Conservation (phyloP, 2,888 invertebrate species). For the Brachylomia viminalis region DNA sequence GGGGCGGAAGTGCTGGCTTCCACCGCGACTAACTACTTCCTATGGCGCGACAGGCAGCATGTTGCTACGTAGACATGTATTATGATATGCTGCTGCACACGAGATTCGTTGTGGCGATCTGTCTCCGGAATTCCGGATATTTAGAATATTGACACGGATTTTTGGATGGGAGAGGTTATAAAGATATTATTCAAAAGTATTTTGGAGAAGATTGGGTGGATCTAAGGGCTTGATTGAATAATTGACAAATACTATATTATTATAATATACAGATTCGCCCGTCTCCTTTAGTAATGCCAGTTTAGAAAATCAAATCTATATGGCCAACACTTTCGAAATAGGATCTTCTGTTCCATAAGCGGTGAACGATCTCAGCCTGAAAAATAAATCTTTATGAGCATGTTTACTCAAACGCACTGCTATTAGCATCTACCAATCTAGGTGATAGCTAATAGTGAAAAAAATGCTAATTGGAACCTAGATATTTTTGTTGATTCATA, state of each 20-base stretch:
- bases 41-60: slow-evolving; percentile 58
- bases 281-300: no score
- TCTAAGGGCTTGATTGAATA: not conserved
- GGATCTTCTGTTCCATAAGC: not conserved
- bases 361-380: not conserved
- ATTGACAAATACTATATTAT: not conserved
- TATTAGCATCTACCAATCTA: slow-evolving; percentile 28
- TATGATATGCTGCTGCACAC: slow-evolving; percentile 9
- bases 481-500: slow-evolving; percentile 4
- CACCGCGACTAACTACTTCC: slow-evolving; percentile 65
- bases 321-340: not conserved
- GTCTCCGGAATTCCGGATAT: slow-evolving; percentile 53
- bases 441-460: slow-evolving; percentile 7
- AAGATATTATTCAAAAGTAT: not conserved
- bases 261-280: no score
- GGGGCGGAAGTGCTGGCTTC: slow-evolving; percentile 63
- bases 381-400: not conserved
- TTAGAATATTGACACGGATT: not conserved
- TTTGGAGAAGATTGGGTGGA: not conserved
- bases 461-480: slow-evolving; percentile 50
- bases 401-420: not conserved
- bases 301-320: not conserved
- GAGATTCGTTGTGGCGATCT: slow-evolving; percentile 9
- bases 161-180: not conserved
- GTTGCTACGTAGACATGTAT: slow-evolving; percentile 55